Evolutionary conservation across 2,797 vertebrate species (phyloP), one percentile per base, ranked within the genome.

Genomic region (Ibycter americanus): DNA sequence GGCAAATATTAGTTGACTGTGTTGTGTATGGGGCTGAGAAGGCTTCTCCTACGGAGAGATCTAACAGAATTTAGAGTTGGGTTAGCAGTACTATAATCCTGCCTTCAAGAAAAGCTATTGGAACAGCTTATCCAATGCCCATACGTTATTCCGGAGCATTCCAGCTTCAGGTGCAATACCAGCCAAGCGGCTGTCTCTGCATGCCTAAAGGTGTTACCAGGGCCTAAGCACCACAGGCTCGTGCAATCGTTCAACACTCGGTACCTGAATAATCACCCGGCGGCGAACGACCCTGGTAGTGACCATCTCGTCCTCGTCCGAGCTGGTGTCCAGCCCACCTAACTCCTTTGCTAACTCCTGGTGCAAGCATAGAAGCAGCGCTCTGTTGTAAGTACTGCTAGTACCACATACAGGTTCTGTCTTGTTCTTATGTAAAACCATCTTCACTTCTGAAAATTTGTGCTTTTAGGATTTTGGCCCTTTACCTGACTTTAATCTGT

Each of bases 191-290:
- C 2, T 70, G 82, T 40, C 47, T 59, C 40, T 3, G 72, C 90
- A 76, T 34, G 34, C 22, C 26, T 8, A 6, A 27, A 40, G 52
- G 32, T 42, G 77, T 47, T 31, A 49, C n/a, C 25, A 32, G 87
- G 84, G 70, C 86, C 83, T 31, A 22, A 58, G 19, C 59, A 93
- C 73, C 89, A 66, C 27, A 66, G 78, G 55, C 85, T 88, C 86
- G 8, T 97, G 98, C 98, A 96, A 17, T 73, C n/a, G 1, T 47
- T 78, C 63, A 90, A 82, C 65, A 95, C 96, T 97, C 32, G 3
- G 97, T 99, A 99, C 99, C 99, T 99, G 99, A 90, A 99, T 99
- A 93, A 99, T 99, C 94, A 99, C 99, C 97, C 99, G 99, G 72
- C 99, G 99, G 83, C 99, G 99, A 96, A 99, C 96, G 95, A 99